Base-by-base conservation (phyloP, 2,888 invertebrate species). In the Eupithecia vulgata region DNA sequence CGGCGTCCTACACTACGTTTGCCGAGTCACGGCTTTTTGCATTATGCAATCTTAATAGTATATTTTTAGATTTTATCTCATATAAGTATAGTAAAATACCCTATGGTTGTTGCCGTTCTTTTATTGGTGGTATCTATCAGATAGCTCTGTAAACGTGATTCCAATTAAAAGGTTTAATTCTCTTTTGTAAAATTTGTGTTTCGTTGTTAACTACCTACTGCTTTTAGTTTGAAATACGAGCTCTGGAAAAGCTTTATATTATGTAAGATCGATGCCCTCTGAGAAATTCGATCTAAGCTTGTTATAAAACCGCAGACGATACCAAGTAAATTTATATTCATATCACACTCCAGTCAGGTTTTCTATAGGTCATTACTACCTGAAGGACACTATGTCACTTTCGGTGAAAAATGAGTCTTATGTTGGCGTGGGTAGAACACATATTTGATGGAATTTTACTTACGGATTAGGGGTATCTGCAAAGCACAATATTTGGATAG, bases 401-500 rank as follows among this genome's bases (percentile, higher is more conserved):
- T 15, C 37, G n/a, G 5, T 65, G 65, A 30, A 73, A 73, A 67
- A 73, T 68, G n/a, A 62, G 34, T 62, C 67, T 70, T 70, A 67
- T 62, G 34, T 52, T 48, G 15, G 25, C 35, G n/a, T 7, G 0
- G 8, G 61, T 37, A 67, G 62, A 37, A 42, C 35, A 48, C 10
- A 52, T 34, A 52, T 21, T 57, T 35, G 52, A 52, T 21, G 48
- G 21, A n/a, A 35, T 37, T 52, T 17, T 8, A 4, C 40, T 21
- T 12, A 21, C 10, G n/a, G 17, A 42, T 30, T 30, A 42, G 61
- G 70, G 70, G 73, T 62, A 67, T 42, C 37, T 30, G 21, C 25
- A 35, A 48, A 42, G 59, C 5, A 12, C 48, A 74, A 74, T 75
- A 67, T 75, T 75, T 70, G 72, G 40, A 70, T 72, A 75, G 75